Evolutionary conservation across 1,140 invertebrate genomes (phyloP), one percentile per base, ranked within the genome.

Genomic region (Magallana angulata): DNA sequence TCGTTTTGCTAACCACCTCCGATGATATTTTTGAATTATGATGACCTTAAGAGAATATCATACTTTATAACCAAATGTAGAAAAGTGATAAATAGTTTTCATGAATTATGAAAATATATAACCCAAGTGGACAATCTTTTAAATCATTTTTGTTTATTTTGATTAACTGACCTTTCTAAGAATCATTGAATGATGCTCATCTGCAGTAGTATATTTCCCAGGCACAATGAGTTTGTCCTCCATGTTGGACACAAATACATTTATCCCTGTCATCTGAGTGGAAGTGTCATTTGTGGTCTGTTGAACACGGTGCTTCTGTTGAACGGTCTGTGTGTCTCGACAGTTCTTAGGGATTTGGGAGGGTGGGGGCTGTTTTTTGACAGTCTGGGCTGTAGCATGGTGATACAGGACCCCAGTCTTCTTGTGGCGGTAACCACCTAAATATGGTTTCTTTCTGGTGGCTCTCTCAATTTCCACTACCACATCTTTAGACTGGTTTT

Each of bases 231-330:
- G 82, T 85, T 93, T 94, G 88, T 95, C 94, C 12, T 91, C 82
- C 57, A 92, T 89, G 76, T 93, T 94, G 14, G 93, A 93, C 0
- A 95, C 91, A 88, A 91, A 95, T 0, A 94, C 92, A 1, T 94
- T 94, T 60, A 95, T 93, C 60, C 93, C 93, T 57, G 94, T 95
- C 95, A 95, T 95, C 91, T 95, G 95, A 16, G 95, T 95, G 58
- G 92, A 92, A 30, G 92, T 94, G 71, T 94, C 93, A 60, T 94
- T 93, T 30, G 91, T 91, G 0, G 95, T 95, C 89, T 95, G 94
- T 87, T 93, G 92, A 16, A 87, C 84, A 68, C 89, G 59, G 58
- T 94, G 91, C 86, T 91, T 88, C 85, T 93, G 92, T 85, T 94
- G 89, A 12, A 93, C 90, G 8, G 95, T 95, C 89, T 95, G 95